Percentiles rank a stretch among this genome's conserved stretches.
Conservation (phyloP, 1,140 invertebrate species). For the Philotrypesis tridentata region DNA sequence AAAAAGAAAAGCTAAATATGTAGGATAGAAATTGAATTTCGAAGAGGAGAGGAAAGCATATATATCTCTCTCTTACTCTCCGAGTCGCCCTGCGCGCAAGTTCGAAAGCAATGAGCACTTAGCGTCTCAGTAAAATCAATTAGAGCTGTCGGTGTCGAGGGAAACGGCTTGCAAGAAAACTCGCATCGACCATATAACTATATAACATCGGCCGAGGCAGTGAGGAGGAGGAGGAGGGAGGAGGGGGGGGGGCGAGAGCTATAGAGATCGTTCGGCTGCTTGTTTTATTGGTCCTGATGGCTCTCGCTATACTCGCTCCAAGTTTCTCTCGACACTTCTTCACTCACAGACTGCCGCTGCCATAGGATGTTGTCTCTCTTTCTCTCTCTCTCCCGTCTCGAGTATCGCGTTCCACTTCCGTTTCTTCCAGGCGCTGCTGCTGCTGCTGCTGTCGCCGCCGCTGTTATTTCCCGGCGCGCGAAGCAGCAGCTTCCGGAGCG, state of each 20-base stretch:
- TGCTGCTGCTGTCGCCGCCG: neutral
- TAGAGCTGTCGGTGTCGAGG: constrained; percentile 53
- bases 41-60: neutral
- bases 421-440: neutral
- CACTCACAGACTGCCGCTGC: neutral
- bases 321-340: constrained; percentile 1
- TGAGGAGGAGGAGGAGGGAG: too few species aligned
- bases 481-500: constrained; percentile 44
- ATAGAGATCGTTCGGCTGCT: constrained; percentile 26
- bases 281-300: constrained; percentile 51
- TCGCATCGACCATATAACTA: constrained; percentile 33
- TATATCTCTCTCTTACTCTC: neutral
- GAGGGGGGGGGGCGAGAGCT: neutral
- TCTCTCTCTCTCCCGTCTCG: constrained; percentile 9
- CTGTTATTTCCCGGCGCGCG: constrained; percentile 35
- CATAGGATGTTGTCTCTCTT: neutral
- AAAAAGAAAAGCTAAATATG: neutral
- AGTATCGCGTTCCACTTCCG: neutral
- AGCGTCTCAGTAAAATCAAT: constrained; percentile 67
- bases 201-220: neutral
- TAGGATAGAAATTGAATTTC: neutral
- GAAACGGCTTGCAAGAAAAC: constrained; percentile 44
- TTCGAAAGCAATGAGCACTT: constrained; percentile 60
- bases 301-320: neutral
- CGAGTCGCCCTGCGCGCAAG: neutral